Conservation (phyloP, 1,140 invertebrate genomes). For the Euura lappo region DNA sequence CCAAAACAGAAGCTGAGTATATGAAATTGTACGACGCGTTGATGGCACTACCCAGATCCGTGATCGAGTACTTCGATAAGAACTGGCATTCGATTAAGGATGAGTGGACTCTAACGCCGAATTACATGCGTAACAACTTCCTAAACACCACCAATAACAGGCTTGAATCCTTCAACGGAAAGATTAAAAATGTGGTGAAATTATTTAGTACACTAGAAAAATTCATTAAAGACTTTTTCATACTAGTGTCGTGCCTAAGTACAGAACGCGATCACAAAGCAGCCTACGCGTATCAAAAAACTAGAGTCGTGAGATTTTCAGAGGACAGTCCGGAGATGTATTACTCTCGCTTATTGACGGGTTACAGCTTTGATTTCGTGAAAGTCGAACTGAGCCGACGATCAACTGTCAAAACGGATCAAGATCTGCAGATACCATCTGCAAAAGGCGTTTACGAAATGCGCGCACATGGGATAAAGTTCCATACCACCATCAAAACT, state of each 20-base stretch:
- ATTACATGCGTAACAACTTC: constrained; percentile 17
- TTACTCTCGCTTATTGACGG: constrained; percentile 5
- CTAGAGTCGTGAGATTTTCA: neutral
- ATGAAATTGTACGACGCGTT: constrained; percentile 12
- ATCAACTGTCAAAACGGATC: neutral
- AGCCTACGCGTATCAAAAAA: constrained; percentile 16
- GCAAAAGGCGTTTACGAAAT: neutral
- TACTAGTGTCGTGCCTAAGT: constrained; percentile 5
- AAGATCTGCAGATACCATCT: neutral
- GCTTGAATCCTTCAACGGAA: constrained; percentile 18
- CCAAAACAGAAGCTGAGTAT: constrained; percentile 18
- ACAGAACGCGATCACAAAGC: constrained; percentile 19
- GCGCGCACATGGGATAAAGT: neutral
- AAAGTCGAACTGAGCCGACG: constrained; percentile 3
- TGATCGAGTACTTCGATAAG: constrained; percentile 17
- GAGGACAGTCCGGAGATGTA: neutral
- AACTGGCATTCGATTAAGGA: constrained; percentile 16
- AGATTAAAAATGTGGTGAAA: constrained; percentile 16
- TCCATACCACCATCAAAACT: neutral
- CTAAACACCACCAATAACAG: constrained; percentile 23
- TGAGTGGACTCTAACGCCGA: constrained; percentile 17
- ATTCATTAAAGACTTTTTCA: constrained; percentile 17
- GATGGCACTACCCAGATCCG: constrained; percentile 8
- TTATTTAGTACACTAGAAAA: constrained; percentile 16
- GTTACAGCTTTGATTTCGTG: constrained; percentile 13